Conservation (phyloP, 2,888 invertebrate species). For the Rhyacophila evoluta region DNA sequence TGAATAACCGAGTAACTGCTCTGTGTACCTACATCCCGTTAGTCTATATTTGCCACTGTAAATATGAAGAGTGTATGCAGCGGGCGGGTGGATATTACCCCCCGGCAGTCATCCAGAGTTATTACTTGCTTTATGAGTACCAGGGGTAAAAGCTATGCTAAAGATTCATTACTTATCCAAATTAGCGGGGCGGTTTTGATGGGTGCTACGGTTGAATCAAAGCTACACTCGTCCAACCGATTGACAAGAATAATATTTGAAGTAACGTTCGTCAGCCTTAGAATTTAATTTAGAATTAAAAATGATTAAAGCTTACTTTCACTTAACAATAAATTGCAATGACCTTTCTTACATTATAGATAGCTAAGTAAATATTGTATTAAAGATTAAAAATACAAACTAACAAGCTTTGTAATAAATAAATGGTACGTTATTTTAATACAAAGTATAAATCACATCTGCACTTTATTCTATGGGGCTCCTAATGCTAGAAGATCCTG, state of each 20-base stretch:
- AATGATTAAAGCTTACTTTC: too few relatives aligned
- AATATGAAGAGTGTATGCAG: constrained; percentile 31
- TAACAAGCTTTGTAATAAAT: too few relatives aligned
- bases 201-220: constrained; percentile 11
- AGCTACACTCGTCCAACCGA: neutral
- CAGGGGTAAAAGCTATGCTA: constrained; percentile 29
- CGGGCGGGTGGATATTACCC: neutral
- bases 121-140: constrained; percentile 24
- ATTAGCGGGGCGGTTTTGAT: constrained; percentile 46
- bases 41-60: constrained; percentile 34
- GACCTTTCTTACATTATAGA: too few relatives aligned
- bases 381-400: too few relatives aligned
- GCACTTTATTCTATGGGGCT: too few relatives aligned
- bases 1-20: constrained; percentile 17
- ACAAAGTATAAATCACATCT: too few relatives aligned
- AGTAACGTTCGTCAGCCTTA: too few relatives aligned
- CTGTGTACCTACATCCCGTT: constrained; percentile 22
- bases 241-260: neutral
- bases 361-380: too few relatives aligned
- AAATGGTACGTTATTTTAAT: too few relatives aligned
- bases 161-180: constrained; percentile 50
- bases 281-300: too few relatives aligned
- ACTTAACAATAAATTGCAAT: too few relatives aligned
- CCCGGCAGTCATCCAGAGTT: constrained; percentile 17
- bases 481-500: too few relatives aligned